Conservation (phyloP, 2,888 invertebrate species). For the Hypomecis punctinalis region DNA sequence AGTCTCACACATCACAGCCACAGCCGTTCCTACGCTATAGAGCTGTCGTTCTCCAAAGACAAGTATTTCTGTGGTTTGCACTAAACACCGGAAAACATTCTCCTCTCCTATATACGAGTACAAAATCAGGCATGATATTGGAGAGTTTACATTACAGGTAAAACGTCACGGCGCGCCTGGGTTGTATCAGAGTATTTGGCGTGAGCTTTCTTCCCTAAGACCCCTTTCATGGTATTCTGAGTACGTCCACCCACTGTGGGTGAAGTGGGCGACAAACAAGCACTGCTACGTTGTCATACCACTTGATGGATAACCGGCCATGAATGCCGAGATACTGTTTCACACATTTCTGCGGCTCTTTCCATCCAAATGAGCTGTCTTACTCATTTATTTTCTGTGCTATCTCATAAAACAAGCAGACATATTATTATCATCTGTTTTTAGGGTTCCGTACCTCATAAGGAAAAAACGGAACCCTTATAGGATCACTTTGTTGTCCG, state of each 20-base stretch:
- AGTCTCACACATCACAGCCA: conserved; percentile 33
- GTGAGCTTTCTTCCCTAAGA: background rate
- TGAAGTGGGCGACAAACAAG: conserved; percentile 42
- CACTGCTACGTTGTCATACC: conserved; percentile 35
- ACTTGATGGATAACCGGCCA: conserved; percentile 40
- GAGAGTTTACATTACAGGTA: no score
- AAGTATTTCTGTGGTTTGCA: conserved; percentile 16
- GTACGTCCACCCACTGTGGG: conserved; percentile 21
- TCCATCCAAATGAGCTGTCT: conserved; percentile 37
- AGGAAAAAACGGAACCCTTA: no score
- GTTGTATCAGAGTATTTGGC: background rate
- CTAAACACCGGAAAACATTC: no score
- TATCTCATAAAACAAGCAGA: no score
- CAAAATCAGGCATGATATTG: no score
- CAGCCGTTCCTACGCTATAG: conserved; percentile 34
- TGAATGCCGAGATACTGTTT: conserved; percentile 41
- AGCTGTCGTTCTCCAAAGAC: conserved; percentile 23
- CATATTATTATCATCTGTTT: no score
- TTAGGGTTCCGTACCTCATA: no score
- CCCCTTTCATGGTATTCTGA: conserved; percentile 15
- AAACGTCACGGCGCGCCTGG: no score
- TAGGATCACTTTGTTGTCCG: no score
- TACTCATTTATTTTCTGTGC: no score
- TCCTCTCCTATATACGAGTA: no score
- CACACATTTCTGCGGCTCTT: conserved; percentile 28